Conservation (phyloP, 2,888 invertebrate genomes). For the Gryllus longicercus region DNA sequence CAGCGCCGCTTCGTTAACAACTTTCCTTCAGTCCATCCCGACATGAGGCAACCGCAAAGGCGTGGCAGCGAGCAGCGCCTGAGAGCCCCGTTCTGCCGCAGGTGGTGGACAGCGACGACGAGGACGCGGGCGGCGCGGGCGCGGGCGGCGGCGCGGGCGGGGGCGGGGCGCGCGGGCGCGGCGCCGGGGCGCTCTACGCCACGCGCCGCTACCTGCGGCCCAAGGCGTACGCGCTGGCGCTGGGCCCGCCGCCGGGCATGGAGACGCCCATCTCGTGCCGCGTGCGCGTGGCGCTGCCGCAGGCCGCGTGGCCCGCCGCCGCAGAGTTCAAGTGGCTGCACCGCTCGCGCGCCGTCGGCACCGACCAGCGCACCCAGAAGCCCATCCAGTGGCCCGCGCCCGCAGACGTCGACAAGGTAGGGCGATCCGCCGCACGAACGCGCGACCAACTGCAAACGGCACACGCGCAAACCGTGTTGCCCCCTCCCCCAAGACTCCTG, state of each 20-base stretch:
- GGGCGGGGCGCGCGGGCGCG: not conserved
- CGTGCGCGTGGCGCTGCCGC: constrained; percentile 1
- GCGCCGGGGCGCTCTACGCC: not conserved
- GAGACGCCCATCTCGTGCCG: not conserved
- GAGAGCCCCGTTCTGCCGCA: not conserved
- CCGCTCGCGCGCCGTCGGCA: not conserved
- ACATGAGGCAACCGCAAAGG: too few relatives aligned
- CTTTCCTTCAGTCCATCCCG: too few relatives aligned
- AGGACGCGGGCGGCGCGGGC: not conserved
- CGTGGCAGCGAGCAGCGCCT: not conserved
- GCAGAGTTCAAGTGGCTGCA: not conserved
- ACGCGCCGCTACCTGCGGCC: not conserved
- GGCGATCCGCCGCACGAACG: not conserved
- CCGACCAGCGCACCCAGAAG: not conserved
- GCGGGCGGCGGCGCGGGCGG: not conserved
- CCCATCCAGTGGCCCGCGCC: not conserved
- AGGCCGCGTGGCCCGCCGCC: not conserved
- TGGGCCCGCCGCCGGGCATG: not conserved
- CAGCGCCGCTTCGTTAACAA: too few relatives aligned
- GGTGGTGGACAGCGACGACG: not conserved
- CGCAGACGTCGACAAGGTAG: not conserved
- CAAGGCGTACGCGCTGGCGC: not conserved
- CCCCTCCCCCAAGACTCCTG: too few relatives aligned
- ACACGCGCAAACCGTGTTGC: too few relatives aligned
- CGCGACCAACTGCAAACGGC: too few relatives aligned